phyloP scores from a whole-genome alignment of 1,140 invertebrate species.

The Oscheius sp. region DNA sequence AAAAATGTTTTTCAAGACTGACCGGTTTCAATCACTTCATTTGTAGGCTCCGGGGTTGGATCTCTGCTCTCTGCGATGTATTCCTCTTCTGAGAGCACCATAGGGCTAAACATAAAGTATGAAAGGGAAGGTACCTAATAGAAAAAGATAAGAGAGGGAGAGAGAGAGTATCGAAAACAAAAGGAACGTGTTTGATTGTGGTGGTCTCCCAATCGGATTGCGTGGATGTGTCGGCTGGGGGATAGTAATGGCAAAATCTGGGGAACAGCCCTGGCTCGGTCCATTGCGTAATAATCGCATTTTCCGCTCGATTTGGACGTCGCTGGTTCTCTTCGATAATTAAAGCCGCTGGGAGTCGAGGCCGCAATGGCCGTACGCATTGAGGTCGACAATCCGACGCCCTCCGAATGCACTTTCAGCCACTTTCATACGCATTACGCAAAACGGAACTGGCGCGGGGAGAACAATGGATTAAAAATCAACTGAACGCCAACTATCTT shows the following conservation, averaged over 20 bases:
- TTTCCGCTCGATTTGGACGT: slow-evolving; percentile 1
- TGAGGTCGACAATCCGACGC: too few species aligned
- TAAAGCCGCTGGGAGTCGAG: too few species aligned
- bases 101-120: too few species aligned
- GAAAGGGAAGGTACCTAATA: neutral
- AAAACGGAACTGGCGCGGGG: too few species aligned
- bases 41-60: slow-evolving; percentile 25
- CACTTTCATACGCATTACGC: too few species aligned
- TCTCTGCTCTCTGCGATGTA: slow-evolving; percentile 30
- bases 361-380: too few species aligned
- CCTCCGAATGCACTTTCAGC: too few species aligned
- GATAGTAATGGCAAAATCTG: neutral
- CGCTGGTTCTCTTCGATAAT: neutral
- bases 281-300: neutral
- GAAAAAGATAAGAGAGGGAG: neutral
- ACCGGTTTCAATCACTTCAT: slow-evolving; percentile 6
- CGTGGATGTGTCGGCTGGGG: neutral
- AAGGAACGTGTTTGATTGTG: neutral
- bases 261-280: neutral
- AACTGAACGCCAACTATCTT: too few species aligned
- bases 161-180: neutral
- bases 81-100: slow-evolving; percentile 31
- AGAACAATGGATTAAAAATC: too few species aligned
- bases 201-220: neutral
- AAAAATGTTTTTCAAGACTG: neutral